Conservation (phyloP, 1,140 invertebrate genomes). For the Trypoxylus dichotomus region DNA sequence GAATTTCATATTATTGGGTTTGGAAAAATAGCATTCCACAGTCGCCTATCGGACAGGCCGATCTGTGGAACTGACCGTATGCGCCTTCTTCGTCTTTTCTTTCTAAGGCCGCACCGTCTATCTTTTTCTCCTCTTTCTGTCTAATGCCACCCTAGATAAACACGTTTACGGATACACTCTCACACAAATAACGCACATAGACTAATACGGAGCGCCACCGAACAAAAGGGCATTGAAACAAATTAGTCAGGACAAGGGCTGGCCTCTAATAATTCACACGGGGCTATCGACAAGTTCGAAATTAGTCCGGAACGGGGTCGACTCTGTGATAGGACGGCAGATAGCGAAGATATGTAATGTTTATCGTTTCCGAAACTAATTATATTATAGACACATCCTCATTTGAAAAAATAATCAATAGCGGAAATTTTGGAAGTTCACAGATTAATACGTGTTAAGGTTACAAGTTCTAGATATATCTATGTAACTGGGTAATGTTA, state of each 20-base stretch:
- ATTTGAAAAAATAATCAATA: neutral
- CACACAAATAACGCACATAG: conserved; percentile 6
- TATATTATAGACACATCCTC: neutral
- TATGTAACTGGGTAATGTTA: no score
- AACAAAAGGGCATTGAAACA: conserved; percentile 28
- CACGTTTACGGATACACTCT: conserved; percentile 4
- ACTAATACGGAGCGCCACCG: conserved; percentile 25
- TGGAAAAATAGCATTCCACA: conserved; percentile 13
- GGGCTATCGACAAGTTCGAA: conserved; percentile 1
- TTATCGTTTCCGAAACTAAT: neutral
- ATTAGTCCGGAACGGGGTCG: neutral
- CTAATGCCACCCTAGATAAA: conserved; percentile 26
- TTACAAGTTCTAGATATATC: no score
- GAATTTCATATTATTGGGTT: conserved; percentile 10
- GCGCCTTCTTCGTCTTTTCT: neutral
- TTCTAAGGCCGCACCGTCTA: neutral
- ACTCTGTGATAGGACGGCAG: neutral
- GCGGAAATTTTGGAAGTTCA: neutral
- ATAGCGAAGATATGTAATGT: neutral
- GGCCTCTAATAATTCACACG: conserved; percentile 27
- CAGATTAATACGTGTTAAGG: neutral
- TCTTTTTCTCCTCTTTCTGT: neutral
- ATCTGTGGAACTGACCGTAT: neutral
- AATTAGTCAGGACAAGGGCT: conserved; percentile 29
- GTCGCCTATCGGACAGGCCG: conserved; percentile 3